Percentiles rank a stretch among this genome's conserved stretches.
These are phyloP conservation scores for Tortricodes alternella DNA, from an alignment of 2,888 invertebrate species.

Conservation along the genomic window DNA sequence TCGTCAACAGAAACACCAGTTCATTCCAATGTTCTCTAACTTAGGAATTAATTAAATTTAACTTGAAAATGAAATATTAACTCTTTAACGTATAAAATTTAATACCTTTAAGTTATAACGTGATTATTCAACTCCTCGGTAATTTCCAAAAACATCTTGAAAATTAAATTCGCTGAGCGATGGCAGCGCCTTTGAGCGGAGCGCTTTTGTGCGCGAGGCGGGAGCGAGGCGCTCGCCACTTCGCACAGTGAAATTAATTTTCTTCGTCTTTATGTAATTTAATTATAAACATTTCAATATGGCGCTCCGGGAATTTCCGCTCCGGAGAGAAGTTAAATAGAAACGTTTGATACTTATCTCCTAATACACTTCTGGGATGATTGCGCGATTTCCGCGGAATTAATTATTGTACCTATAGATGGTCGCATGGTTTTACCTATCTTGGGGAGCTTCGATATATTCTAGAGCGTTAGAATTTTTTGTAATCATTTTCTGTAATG, in stretches of 20 bases:
- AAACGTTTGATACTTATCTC: slow-evolving; percentile 83
- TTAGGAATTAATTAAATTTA: slow-evolving; percentile 83
- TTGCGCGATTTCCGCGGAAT: slow-evolving; percentile 73
- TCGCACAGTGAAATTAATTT: slow-evolving; percentile 82
- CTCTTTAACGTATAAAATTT: slow-evolving; percentile 83
- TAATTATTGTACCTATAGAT: slow-evolving; percentile 61
- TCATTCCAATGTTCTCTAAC: slow-evolving; percentile 55
- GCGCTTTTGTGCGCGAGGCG: slow-evolving; percentile 64
- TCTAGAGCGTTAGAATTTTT: no score
- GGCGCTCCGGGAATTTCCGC: slow-evolving; percentile 80
- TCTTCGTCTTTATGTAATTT: slow-evolving; percentile 84
- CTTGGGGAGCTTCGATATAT: no score
- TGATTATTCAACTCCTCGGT: slow-evolving; percentile 80
- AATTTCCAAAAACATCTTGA: slow-evolving; percentile 79
- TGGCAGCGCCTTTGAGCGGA: slow-evolving; percentile 70
- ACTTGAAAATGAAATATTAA: slow-evolving; percentile 83
- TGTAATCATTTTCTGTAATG: no score
- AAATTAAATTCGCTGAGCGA: slow-evolving; percentile 77
- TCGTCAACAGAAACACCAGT: slow-evolving; percentile 18
- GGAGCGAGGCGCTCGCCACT: slow-evolving; percentile 67
- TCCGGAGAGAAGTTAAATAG: slow-evolving; percentile 79
- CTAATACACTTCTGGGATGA: slow-evolving; percentile 79
- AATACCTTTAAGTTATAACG: slow-evolving; percentile 82
- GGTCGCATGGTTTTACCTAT: slow-evolving; percentile 29
- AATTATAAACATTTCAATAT: slow-evolving; percentile 84